Conservation (phyloP, 2,797 vertebrate species). For the Protonibea diacanthus region DNA sequence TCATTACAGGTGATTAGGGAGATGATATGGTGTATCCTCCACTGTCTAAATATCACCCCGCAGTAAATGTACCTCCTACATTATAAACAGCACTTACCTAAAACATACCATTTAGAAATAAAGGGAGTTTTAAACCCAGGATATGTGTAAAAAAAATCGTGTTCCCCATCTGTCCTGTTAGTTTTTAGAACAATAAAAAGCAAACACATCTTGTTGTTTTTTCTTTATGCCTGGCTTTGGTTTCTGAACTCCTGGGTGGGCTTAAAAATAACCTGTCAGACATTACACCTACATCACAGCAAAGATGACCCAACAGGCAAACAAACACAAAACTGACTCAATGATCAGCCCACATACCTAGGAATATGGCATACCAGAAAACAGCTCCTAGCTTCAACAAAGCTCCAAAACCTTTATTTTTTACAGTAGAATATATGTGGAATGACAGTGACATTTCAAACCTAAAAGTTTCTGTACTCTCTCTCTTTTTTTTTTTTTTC, state of each 20-base stretch:
- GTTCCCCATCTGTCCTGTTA: constrained; percentile 48
- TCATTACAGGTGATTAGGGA: constrained; percentile 78
- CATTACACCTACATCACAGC: constrained; percentile 66
- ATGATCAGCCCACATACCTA: constrained; percentile 59
- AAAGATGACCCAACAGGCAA: constrained; percentile 63
- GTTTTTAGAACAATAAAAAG: constrained; percentile 39
- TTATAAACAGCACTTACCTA: constrained; percentile 50
- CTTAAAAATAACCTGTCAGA: constrained; percentile 69
- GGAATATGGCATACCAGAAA: constrained; percentile 31
- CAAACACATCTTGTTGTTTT: constrained; percentile 14
- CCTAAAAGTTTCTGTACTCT: not conserved
- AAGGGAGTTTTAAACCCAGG: constrained; percentile 27
- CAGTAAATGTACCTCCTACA: constrained; percentile 51
- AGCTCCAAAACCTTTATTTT: constrained; percentile 13
- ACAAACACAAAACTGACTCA: constrained; percentile 67
- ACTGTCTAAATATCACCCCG: constrained; percentile 62
- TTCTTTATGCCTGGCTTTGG: constrained; percentile 38
- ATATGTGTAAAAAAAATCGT: constrained; percentile 21
- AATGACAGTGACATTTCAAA: constrained; percentile 31
- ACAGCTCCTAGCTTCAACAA: constrained; percentile 21
- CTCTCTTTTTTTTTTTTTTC: not conserved
- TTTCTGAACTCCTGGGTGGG: constrained; percentile 42
- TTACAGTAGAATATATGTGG: not conserved
- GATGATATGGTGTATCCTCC: constrained; percentile 58
- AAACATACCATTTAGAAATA: constrained; percentile 51